Percentiles rank a stretch among this genome's conserved stretches.
Evolutionary conservation across 1,140 invertebrate genomes (phyloP).

Genomic region (Diorhabda elongata): DNA sequence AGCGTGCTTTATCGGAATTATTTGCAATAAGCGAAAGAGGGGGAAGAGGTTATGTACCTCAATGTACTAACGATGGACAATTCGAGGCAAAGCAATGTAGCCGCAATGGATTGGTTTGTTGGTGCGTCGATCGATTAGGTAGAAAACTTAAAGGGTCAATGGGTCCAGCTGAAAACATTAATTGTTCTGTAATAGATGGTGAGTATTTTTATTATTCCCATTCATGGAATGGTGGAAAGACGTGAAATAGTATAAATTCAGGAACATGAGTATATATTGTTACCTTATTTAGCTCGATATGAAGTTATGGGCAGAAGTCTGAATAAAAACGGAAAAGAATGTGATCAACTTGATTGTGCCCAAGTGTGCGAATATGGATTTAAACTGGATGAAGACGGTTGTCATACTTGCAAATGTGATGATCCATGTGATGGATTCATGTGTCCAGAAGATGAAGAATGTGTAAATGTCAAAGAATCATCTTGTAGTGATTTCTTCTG

Average conservation of each 20-base stretch:
- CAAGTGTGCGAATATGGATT: constrained; percentile 82
- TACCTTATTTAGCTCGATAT: constrained; percentile 39
- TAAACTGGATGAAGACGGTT: constrained; percentile 70
- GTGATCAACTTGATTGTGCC: constrained; percentile 62
- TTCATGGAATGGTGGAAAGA: no score
- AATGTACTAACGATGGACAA: constrained; percentile 66
- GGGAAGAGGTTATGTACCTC: constrained; percentile 77
- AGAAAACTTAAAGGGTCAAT: constrained; percentile 73
- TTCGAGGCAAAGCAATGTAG: constrained; percentile 74
- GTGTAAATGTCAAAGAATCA: constrained; percentile 64
- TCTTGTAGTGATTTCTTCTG: constrained; percentile 66
- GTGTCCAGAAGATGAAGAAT: constrained; percentile 68
- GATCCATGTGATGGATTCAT: constrained; percentile 76
- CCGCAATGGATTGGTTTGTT: constrained; percentile 77
- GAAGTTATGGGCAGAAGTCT: constrained; percentile 50
- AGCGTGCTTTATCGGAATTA: constrained; percentile 71
- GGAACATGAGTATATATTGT: no score
- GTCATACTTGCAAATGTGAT: constrained; percentile 79
- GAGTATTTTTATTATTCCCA: constrained; percentile 10
- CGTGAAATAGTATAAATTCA: no score
- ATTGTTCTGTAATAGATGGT: constrained; percentile 54
- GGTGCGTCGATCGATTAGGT: constrained; percentile 76
- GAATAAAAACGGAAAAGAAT: constrained; percentile 45
- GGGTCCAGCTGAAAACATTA: constrained; percentile 66
- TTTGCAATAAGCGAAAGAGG: constrained; percentile 71